These are phyloP conservation scores for Drosophila mojavensis DNA, from an alignment of 1,140 invertebrate genomes.

Conservation along the genomic window DNA sequence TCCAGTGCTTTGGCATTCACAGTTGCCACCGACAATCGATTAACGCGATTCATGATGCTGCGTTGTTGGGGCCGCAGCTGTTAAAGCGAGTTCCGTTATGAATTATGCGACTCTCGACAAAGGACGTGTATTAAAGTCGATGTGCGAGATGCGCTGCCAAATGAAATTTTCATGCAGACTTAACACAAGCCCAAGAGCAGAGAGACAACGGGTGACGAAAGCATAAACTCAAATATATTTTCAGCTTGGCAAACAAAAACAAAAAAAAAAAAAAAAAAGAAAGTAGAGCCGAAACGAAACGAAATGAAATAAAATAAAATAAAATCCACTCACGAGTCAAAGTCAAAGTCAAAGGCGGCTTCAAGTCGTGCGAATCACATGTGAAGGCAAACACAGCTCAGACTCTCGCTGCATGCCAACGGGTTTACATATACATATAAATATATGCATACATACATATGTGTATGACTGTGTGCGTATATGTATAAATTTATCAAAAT, in stretches of 20 bases:
- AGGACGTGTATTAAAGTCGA: constrained; percentile 22
- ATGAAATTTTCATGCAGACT: constrained; percentile 63
- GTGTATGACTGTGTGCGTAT: constrained; percentile 21
- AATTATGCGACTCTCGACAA: constrained; percentile 24
- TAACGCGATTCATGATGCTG: constrained; percentile 27
- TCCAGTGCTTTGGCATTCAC: neutral
- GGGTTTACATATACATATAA: neutral
- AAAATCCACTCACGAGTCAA: constrained; percentile 10
- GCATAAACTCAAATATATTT: constrained; percentile 59
- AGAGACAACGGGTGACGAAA: constrained; percentile 21
- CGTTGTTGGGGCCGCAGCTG: constrained; percentile 27
- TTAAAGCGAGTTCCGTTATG: constrained; percentile 18
- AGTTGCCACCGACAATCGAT: constrained; percentile 23
- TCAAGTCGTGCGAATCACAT: constrained; percentile 42
- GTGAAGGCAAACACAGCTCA: constrained; percentile 28
- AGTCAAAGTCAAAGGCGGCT: constrained; percentile 25
- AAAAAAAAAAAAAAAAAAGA: constrained; percentile 24
- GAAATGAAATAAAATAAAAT: neutral
- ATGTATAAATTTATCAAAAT: constrained; percentile 59
- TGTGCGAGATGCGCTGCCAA: constrained; percentile 27
- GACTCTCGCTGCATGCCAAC: neutral
- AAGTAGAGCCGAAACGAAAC: neutral
- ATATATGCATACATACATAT: neutral
- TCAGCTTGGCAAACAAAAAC: constrained; percentile 37
- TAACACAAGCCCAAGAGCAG: constrained; percentile 18